Conservation (phyloP, 2,797 vertebrate species). For the Serranus cabrilla region DNA sequence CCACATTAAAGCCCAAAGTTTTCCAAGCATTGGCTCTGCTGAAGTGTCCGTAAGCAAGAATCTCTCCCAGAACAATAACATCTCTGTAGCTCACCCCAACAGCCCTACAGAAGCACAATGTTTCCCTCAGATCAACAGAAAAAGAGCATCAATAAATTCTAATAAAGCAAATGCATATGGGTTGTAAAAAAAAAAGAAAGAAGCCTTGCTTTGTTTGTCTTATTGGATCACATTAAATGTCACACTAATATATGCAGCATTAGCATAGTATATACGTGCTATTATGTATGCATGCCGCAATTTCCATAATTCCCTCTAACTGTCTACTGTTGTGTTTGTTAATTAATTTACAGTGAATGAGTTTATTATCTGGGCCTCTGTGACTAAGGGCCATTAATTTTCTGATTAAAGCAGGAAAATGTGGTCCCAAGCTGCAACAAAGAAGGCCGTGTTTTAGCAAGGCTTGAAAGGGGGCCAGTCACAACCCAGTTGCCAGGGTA, state of each 20-base stretch:
- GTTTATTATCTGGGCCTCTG: constrained; percentile 47
- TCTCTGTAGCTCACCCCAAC: constrained; percentile 12
- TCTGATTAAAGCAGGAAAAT: constrained; percentile 42
- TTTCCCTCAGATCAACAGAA: neutral
- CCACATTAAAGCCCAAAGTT: constrained; percentile 19
- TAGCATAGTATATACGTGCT: constrained; percentile 26
- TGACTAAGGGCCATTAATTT: constrained; percentile 52
- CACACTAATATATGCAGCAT: constrained; percentile 20
- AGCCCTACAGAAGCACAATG: constrained; percentile 4
- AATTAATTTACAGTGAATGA: constrained; percentile 58
- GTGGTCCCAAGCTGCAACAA: constrained; percentile 20
- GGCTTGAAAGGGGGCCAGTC: constrained; percentile 16
- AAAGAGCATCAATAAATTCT: neutral
- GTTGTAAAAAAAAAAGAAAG: constrained; percentile 2
- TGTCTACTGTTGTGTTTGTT: constrained; percentile 52
- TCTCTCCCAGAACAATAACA: neutral
- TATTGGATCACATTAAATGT: constrained; percentile 22
- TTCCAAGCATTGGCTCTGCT: constrained; percentile 16
- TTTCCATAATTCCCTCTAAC: constrained; percentile 58
- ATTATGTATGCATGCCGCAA: constrained; percentile 45
- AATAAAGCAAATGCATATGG: constrained; percentile 1
- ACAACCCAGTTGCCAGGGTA: neutral
- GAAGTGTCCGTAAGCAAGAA: constrained; percentile 13
- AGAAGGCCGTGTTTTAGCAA: constrained; percentile 14
- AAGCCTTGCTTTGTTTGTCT: constrained; percentile 10